Evolutionary conservation across 2,113 vertebrate species (phyloP), one percentile per base, ranked within the genome.

Genomic region (Pimephales promelas): DNA sequence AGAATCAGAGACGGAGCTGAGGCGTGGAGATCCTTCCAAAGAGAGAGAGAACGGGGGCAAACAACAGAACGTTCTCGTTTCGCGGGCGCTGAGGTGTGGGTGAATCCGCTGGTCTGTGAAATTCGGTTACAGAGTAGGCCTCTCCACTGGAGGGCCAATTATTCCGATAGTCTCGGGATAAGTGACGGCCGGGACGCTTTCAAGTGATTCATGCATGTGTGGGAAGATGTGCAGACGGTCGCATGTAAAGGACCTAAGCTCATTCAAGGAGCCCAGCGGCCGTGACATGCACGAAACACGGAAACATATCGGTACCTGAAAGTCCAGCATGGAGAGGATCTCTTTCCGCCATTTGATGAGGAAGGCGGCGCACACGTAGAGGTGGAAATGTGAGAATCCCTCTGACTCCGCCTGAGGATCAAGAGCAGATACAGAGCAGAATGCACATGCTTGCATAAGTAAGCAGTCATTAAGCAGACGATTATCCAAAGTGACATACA

Each of bases 321-420:
- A 97, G 79, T 97, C 96, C 83, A 95, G 93, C 90, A 96, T 95
- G 85, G 96, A 95, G 24, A 97, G 87, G 88, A 97, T 97, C 89
- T 97, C 96, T 82, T 97, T 97, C 66, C 96, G 88, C 96, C 96
- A 97, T 90, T 97, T 96, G 90, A 96, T 95, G 91, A 97, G 88
- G 92, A 97, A 97, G 80, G 96, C 96, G 3, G 96, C 95, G 0
- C 96, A 97, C 87, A 97, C 96, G 0, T 97, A 97, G 40, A 97
- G 94, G 87, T 97, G 96, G 90, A 97, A 97, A 85, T 97, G 96
- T 6, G 96, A 96, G 89, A 97, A 97, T 9, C 96, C 96, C 87
- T 97, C 95, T 0, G 96, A 94, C 88, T 97, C 96, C 3, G 96
- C 95, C 96, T 97, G 71, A 20, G 54, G 49, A 80, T 34, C 34